Conservation (phyloP, 2,888 invertebrate species). For the Tachina fera region DNA sequence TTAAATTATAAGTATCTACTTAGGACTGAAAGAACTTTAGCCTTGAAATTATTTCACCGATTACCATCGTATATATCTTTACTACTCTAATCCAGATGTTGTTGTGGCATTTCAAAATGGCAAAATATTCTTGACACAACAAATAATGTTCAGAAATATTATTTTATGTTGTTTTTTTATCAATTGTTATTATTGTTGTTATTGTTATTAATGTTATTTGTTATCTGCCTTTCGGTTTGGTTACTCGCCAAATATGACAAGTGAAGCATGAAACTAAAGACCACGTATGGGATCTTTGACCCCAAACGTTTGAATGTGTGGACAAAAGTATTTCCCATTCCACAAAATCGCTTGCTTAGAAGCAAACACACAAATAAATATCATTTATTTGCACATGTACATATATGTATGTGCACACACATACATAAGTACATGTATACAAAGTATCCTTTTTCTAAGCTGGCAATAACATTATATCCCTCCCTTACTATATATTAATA, state of each 20-base stretch:
- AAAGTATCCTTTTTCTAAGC: too few relatives aligned
- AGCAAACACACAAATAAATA: too few relatives aligned
- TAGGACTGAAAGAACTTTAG: too few relatives aligned
- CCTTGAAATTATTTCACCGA: neutral
- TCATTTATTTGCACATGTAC: too few relatives aligned
- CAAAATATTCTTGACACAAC: conserved; percentile 44
- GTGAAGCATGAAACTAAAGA: conserved; percentile 64
- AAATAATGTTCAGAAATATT: conserved; percentile 31
- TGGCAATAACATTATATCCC: too few relatives aligned
- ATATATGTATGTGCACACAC: too few relatives aligned
- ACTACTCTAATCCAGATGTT: conserved; percentile 50
- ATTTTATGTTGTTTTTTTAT: neutral
- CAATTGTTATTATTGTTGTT: conserved; percentile 16
- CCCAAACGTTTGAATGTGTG: conserved; percentile 37
- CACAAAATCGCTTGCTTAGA: too few relatives aligned
- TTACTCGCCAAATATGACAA: conserved; percentile 62
- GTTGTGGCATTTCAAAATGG: conserved; percentile 30
- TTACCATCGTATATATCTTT: conserved; percentile 20
- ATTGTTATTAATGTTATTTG: conserved; percentile 43
- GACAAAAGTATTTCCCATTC: too few relatives aligned
- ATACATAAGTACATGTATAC: too few relatives aligned
- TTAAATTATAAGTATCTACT: too few relatives aligned
- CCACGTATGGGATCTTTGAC: conserved; percentile 66
- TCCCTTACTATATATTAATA: too few relatives aligned
- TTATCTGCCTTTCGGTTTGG: conserved; percentile 53